Evolutionary conservation across 2,113 vertebrate genomes (phyloP), one percentile per base, ranked within the genome.

Genomic region (Pelodiscus sinensis): DNA sequence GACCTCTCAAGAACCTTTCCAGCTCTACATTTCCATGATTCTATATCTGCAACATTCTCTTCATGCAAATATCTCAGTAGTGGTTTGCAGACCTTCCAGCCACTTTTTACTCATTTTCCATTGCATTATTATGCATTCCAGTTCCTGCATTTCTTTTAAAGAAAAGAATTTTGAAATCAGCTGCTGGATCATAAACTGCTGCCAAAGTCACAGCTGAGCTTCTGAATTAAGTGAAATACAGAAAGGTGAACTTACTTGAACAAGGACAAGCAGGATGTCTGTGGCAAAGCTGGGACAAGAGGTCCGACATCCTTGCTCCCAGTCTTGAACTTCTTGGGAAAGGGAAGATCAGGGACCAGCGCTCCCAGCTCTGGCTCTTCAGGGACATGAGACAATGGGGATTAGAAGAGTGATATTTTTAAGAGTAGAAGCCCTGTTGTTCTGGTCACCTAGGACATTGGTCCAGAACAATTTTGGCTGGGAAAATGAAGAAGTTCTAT

Each of bases 241-340:
- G 75, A 86, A 91, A 68, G 56, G 50, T 71, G 68, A 82, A 71
- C 65, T 84, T 78, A 38, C 84, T 86, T 77, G 68, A 65, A 79
- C 75, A 77, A 62, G 50, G 82, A 65, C 79, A 91, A 86, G 82
- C 62, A 55, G 79, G 79, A 90, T 57, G 68, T 86, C 86, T 78
- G 79, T 78, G 35, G 89, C 79, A 86, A 62, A 91, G 71, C 84
- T 65, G 89, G 79, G 68, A 91, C 86, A 79, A 71, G 86, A 91
- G 65, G 79, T 85, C 89, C 78, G 79, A 91, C 78, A 79, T 91
- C 84, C 84, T 86, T 86, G 86, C 68, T 82, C 68, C 81, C 82
- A 85, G 79, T 86, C 89, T 84, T 91, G 79, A 82, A 82, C 35
- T 82, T 86, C 80, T 78, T 86, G 85, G 82, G 65, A 86, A 86